Base-by-base conservation (phyloP, 2,797 vertebrate species). In the Pelodytes ibericus region DNA sequence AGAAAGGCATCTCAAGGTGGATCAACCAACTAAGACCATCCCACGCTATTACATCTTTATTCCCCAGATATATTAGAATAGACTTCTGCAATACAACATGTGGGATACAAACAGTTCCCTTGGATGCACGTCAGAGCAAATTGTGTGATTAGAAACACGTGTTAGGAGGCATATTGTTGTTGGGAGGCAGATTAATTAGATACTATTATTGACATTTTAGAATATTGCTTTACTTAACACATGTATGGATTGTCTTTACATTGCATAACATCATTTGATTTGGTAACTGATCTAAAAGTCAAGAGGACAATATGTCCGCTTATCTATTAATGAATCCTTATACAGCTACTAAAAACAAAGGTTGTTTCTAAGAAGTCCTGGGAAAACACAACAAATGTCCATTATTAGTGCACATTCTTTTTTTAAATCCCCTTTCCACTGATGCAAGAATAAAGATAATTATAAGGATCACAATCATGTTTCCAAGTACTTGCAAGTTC, bases 1-100 rank as follows among this genome's bases (percentile, higher is more conserved):
- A 57, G 25, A 65, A 72, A 72, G 71, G 13, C 71, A 72, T 72
- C 47, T 72, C 59, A 72, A 72, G 71, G 71, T 72, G 71, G 47
- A 51, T 36, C 10, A 26, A 47, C 3, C 24, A 64, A 30, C 60
- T 36, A 30, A 64, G 49, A 65, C 59, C 24, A 51, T 25, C 61
- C 33, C 56, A 27, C 30, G 22, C 49, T 73, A 73, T 73, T 61
- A 41, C 47, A 41, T 65, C 49, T 66, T 11, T 58, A 74, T 65
- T 65, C 62, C 62, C 61, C 10, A 60, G 51, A 27, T 36, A 41
- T 11, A 24, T 9, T 57, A 31, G 22, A 24, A 64, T 36, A 30
- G 66, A 16, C 56, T 65, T 65, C 36, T 64, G 30, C 24, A 53
- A 31, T 16, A 71, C 25, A 71, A 22, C 59, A 53, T 51, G 16